Percentiles rank a stretch among this genome's conserved stretches.
These are phyloP conservation scores for Empidonax alnorum DNA, from an alignment of 2,113 vertebrate genomes.

Conservation along the genomic window DNA sequence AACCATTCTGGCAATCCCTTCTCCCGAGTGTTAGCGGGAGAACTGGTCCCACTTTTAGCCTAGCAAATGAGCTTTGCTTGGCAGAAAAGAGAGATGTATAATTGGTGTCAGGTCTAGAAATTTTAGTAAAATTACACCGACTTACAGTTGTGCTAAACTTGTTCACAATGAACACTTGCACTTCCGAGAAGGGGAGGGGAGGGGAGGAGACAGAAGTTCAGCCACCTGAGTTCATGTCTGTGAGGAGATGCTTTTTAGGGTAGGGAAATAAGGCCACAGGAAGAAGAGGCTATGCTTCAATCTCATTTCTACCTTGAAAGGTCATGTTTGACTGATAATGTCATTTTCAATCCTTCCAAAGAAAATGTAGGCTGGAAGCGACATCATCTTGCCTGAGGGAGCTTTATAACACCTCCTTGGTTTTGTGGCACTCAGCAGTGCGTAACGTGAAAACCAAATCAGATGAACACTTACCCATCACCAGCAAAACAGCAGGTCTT, in stretches of 20 bases:
- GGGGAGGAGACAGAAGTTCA: neutral
- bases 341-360: neutral
- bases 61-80: neutral
- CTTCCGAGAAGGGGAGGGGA: too few relatives aligned
- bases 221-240: accelerated
- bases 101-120: neutral
- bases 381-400: slow-evolving; percentile 14
- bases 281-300: neutral
- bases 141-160: neutral
- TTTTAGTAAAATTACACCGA: neutral
- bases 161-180: neutral
- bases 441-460: neutral
- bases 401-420: neutral
- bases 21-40: neutral
- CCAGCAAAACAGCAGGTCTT: neutral
- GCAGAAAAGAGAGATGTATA: neutral
- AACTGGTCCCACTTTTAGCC: neutral
- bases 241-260: neutral
- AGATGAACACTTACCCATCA: neutral
- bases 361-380: neutral
- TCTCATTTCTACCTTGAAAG: neutral
- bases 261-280: neutral
- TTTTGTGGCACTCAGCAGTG: neutral
- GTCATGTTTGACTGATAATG: neutral
- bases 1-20: neutral